Base-by-base conservation (phyloP, 2,113 vertebrate genomes). In the Coracopsis vasa region DNA sequence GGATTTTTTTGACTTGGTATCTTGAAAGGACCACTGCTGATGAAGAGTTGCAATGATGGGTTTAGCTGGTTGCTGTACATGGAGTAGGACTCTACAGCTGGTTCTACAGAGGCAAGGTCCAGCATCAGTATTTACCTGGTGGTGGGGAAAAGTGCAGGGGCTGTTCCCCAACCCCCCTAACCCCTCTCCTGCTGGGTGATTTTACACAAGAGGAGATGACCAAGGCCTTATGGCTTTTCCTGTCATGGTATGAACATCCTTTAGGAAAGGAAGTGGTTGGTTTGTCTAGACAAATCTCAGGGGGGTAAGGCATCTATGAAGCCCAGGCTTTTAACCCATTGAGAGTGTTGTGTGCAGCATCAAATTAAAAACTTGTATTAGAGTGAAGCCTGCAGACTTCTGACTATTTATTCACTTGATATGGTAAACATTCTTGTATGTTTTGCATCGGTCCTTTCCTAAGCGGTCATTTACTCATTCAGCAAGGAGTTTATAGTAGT, bases 201-300 rank as follows among this genome's bases (percentile, higher is more conserved):
- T 94, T 96, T 37, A 70, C 53, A 70, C 10, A 31, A 65, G 23
- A 86, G 51, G 56, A 72, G 75, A 78, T 92, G 86, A 90, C 31
- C 1, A 3, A 86, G 79, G 16, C 13, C 31, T 35, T 62, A 45
- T 70, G 94, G 86, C 28, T 93, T 94, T 92, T 95, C 88, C 64
- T 66, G n/a, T 23, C 72, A 41, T 35, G 50, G 53, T 73, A 7
- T 50, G 86, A 93, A 53, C 10, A 58, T 50, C 82, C 53, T 73
- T 69, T 42, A 86, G 64, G n/a, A 93, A 90, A 80, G 96, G 86
- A 97, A 93, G 86, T 73, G 90, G 88, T 83, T 90, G 67, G 31
- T 56, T 80, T 94, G 82, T 92, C 92, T 80, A 88, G 95, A 88
- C 58, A 80, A 45, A 61, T 41, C 85, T 72, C 61, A 31, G 8